Evolutionary conservation across 2,113 vertebrate genomes (phyloP).

Genomic region (Pseudorasbora parva): DNA sequence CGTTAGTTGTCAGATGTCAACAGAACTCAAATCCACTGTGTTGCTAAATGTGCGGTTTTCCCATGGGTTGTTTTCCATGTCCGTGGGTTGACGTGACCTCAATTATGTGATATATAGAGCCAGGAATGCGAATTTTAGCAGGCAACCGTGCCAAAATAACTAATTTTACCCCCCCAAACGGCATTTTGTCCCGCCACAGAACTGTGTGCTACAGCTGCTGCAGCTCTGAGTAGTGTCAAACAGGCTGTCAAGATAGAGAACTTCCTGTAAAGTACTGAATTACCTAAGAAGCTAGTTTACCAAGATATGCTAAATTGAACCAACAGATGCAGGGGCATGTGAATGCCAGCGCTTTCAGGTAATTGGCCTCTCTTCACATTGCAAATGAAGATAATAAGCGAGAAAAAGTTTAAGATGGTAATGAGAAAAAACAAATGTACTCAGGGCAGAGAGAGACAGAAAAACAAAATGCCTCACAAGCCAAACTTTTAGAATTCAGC

Average conservation of each 20-base stretch:
- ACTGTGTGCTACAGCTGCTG: not conserved
- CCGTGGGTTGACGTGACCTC: no score
- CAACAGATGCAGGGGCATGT: not conserved
- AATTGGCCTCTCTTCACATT: not conserved
- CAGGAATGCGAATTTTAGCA: no score
- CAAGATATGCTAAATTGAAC: not conserved
- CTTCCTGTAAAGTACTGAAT: not conserved
- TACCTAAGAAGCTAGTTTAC: conserved; percentile 2
- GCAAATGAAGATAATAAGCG: not conserved
- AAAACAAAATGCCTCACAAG: not conserved
- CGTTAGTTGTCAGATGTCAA: no score
- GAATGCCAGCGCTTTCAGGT: not conserved
- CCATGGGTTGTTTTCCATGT: no score
- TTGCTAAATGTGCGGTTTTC: no score
- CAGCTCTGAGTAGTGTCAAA: no score
- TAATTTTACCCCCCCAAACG: no score
- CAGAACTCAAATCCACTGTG: no score
- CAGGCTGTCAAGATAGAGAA: not conserved
- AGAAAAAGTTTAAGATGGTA: no score
- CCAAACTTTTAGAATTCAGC: conserved; percentile 12
- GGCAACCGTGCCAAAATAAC: no score
- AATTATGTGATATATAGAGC: no score
- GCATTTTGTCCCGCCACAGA: no score
- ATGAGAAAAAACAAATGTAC: not conserved
- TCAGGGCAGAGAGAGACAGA: not conserved